phyloP scores from a whole-genome alignment of 2,113 vertebrate species.

The Eulemur macaco region DNA sequence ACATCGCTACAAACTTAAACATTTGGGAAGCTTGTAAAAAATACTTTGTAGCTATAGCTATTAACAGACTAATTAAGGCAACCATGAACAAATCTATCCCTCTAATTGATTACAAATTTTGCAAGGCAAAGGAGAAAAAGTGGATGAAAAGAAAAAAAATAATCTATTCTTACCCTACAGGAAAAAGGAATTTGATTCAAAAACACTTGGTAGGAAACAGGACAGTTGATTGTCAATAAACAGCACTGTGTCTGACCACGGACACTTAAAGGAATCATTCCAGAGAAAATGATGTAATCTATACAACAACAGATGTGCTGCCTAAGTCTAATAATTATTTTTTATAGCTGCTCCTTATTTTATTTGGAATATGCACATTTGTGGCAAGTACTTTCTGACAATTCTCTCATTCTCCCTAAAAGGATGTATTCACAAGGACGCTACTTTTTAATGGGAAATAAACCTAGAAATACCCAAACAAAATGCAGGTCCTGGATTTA shows the following conservation, averaged over 20 bases:
- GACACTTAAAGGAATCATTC: not conserved
- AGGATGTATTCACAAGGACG: not conserved
- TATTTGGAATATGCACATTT: not conserved
- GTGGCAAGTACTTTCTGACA: not conserved
- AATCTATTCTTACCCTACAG: not conserved
- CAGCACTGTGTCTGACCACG: fast-evolving
- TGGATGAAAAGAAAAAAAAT: not conserved
- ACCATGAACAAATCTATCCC: slow-evolving; percentile 56
- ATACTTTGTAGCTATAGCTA: slow-evolving; percentile 44
- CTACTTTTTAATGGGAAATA: not conserved
- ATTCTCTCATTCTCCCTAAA: not conserved
- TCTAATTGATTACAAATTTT: slow-evolving; percentile 47
- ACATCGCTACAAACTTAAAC: not conserved
- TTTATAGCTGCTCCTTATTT: not conserved
- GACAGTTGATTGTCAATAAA: not conserved
- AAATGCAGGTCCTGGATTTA: not conserved
- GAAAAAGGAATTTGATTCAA: not conserved
- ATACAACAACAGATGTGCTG: not conserved
- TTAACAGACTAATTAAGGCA: slow-evolving; percentile 71
- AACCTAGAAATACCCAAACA: not conserved
- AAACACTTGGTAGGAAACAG: not conserved
- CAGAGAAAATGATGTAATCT: not conserved
- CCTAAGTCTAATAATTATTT: not conserved
- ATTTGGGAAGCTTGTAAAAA: not conserved
- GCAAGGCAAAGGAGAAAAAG: slow-evolving; percentile 36